Base-by-base conservation (phyloP, 2,888 invertebrate genomes). In the Bugula neritina region DNA sequence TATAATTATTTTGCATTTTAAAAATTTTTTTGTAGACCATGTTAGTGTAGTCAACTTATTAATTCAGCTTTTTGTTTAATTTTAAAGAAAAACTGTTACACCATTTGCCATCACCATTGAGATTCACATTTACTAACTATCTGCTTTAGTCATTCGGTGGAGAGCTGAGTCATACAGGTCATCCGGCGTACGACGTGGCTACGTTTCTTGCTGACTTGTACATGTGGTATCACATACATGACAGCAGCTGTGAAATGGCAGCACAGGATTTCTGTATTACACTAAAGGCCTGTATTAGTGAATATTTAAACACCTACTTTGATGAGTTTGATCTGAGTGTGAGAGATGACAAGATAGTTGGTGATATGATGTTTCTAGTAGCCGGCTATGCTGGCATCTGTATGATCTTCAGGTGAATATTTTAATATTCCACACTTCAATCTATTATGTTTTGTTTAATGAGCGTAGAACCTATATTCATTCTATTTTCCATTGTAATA, bases 141-240 rank as follows among this genome's bases (percentile, higher is more conserved):
- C n/a, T n/a, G n/a, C n/a, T 63, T 3, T 31, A 63, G 63, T 27
- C 63, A 2, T 63, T 63, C n/a, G 63, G 63, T 13, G 21, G 25
- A 29, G 63, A 63, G 63, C 63, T 63, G 63, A 63, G 63, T 63
- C 63, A 63, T 63, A 21, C 31, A 13, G 63, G 63, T 27, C 17
- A 31, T 31, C 63, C 63, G 5, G 27, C 27, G 5, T 63, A 63
- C n/a, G 63, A 63, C 31, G 63, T 63, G 13, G 63, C 25, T 10
- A 63, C 63, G 13, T 31, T 63, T 31, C 13, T 63, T 5, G 31
- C 25, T 2, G 63, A 63, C 31, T 13, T 63, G 63, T 63, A 25
- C 34, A 17, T 31, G 2, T 63, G 63, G 63, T 63, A 63, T 34
- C 27, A 63, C 31, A 63, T 63, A 21, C 63, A 63, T 31, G 31